Percentiles rank a stretch among this genome's conserved stretches.
These are phyloP conservation scores for Drosophila tropicalis DNA, from an alignment of 1,140 invertebrate species.

Conservation along the genomic window DNA sequence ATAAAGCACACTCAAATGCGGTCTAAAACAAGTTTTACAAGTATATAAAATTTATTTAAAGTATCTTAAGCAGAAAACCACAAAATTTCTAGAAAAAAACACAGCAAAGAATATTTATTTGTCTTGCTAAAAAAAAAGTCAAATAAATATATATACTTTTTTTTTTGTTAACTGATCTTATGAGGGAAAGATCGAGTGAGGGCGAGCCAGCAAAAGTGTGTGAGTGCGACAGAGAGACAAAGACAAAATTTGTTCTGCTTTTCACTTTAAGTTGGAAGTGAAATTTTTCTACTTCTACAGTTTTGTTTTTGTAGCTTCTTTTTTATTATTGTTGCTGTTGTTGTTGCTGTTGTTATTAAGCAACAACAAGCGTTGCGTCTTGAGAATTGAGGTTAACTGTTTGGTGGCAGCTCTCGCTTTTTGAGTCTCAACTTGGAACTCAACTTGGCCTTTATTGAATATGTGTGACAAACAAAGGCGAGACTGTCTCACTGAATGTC, in stretches of 20 bases:
- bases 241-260: slow-evolving; percentile 74
- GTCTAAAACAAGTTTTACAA: slow-evolving; percentile 63
- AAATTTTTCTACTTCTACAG: slow-evolving; percentile 66
- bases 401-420: slow-evolving; percentile 72
- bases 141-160: slow-evolving; percentile 20
- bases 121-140: slow-evolving; percentile 49
- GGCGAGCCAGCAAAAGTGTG: slow-evolving; percentile 17
- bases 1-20: slow-evolving; percentile 50
- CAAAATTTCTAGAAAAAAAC: slow-evolving; percentile 36
- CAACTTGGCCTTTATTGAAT: slow-evolving; percentile 78
- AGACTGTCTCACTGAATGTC: slow-evolving; percentile 51
- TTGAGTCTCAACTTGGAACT: slow-evolving; percentile 51
- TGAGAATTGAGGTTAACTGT: slow-evolving; percentile 77
- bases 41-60: slow-evolving; percentile 55
- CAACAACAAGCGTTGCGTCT: slow-evolving; percentile 69
- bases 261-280: slow-evolving; percentile 72
- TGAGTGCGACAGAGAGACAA: slow-evolving; percentile 18
- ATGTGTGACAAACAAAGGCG: slow-evolving; percentile 74
- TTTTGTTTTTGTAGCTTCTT: slow-evolving; percentile 10
- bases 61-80: slow-evolving; percentile 64
- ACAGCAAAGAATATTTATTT: slow-evolving; percentile 60
- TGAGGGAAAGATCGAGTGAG: slow-evolving; percentile 20
- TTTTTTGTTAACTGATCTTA: slow-evolving; percentile 47
- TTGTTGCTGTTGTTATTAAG: slow-evolving; percentile 64
- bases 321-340: slow-evolving; percentile 36